These are phyloP conservation scores for Aurelia coerulea DNA, from an alignment of 30 jellyfish, hydroid and myxozoan genomes.

Conservation along the genomic window DNA sequence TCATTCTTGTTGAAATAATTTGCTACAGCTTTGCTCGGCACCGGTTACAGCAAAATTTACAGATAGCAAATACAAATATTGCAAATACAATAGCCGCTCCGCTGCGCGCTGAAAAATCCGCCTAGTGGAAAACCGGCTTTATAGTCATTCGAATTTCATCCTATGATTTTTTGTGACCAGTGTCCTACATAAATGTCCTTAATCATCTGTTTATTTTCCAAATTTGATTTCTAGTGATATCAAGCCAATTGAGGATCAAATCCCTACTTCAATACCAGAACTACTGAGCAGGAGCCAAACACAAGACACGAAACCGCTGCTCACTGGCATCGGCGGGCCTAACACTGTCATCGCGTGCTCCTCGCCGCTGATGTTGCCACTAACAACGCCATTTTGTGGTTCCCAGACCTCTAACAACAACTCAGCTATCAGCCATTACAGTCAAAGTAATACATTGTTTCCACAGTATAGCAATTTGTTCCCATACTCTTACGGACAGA, in stretches of 20 bases:
- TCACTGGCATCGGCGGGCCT: constrained; percentile 72
- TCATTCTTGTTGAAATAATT: no score
- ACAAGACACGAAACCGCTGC: constrained; percentile 50
- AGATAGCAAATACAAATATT: no score
- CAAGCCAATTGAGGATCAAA: constrained; percentile 36
- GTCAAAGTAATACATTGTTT: constrained; percentile 37
- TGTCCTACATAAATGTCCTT: no score
- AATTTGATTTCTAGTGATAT: constrained; percentile 20
- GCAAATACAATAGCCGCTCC: no score
- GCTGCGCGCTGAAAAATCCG: no score
- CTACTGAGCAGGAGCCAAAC: constrained; percentile 40
- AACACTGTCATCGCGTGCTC: constrained; percentile 71
- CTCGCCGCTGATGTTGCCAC: constrained; percentile 66
- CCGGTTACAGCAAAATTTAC: no score
- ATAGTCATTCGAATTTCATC: no score
- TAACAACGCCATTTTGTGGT: constrained; percentile 53
- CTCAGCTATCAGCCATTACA: constrained; percentile 29
- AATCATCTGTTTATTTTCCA: no score
- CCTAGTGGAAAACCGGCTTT: no score
- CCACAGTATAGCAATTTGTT: constrained; percentile 39
- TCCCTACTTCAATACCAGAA: constrained; percentile 36
- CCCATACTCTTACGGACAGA: constrained; percentile 27
- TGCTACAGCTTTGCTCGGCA: no score
- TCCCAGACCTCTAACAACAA: constrained; percentile 39
- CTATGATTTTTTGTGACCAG: no score